phyloP scores from a whole-genome alignment of 2,113 vertebrate genomes.

The Macroglossus sobrinus region DNA sequence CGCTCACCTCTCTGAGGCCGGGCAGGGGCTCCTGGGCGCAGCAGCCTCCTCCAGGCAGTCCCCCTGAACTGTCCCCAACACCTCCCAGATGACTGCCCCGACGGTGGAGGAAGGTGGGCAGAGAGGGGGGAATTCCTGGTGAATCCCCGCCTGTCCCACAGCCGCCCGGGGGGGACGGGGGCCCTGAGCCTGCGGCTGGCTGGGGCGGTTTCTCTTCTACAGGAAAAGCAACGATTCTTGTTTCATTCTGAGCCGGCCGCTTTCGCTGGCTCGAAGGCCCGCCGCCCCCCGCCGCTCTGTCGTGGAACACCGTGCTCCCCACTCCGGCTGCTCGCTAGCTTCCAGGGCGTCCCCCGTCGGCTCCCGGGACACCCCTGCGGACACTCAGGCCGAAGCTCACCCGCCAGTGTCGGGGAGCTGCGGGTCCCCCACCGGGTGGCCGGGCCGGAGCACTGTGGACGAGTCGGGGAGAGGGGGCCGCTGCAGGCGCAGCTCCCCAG shows the following conservation, averaged over 20 bases:
- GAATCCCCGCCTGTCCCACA: background rate
- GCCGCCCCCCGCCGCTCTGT: background rate
- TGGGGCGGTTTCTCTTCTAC: conserved; percentile 64
- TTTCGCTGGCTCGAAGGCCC: conserved; percentile 1
- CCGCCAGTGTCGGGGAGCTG: fast-evolving
- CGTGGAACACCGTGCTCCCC: conserved; percentile 25
- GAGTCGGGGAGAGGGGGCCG: background rate
- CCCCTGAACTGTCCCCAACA: background rate
- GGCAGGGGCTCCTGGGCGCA: background rate
- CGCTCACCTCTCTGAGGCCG: conserved; percentile 37
- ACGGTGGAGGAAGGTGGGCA: background rate
- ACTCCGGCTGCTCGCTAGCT: conserved; percentile 37
- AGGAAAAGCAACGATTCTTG: conserved; percentile 72
- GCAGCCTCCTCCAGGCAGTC: background rate
- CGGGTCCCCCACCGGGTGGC: fast-evolving
- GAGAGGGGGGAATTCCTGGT: background rate
- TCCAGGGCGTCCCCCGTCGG: fast-evolving
- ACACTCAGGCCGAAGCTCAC: background rate
- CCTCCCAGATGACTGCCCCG: background rate
- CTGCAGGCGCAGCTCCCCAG: background rate
- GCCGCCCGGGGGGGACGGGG: background rate
- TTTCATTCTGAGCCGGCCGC: conserved; percentile 73
- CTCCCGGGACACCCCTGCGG: fast-evolving
- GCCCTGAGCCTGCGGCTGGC: background rate
- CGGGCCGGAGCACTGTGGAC: background rate